Base-by-base conservation (phyloP, 2,797 vertebrate genomes). In the Sitta carolinensis region DNA sequence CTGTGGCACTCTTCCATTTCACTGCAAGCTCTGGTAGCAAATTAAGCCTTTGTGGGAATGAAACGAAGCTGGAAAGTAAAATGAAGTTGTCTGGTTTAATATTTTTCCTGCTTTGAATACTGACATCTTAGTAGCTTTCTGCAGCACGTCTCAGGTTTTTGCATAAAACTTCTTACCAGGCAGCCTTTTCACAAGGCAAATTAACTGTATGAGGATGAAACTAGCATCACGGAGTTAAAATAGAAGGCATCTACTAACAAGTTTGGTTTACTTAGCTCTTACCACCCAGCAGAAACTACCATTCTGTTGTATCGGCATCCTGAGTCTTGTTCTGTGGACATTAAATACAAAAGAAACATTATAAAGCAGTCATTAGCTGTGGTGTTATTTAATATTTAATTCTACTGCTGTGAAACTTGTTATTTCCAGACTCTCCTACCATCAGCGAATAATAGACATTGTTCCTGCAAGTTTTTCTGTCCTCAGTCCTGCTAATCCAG, bases 371-470 rank as follows among this genome's bases (percentile, higher is more conserved):
- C 16, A 20, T 68, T 64, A 27, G 13, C 11, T 22, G 7, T 74
- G 20, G 9, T 76, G 12, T 54, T 75, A 47, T 3, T 91, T 19
- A 29, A 5, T 21, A 89, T 78, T 76, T 93, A 63, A 89, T 59
- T 90, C 51, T 95, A 27, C 69, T 82, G 18, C 48, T 82, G 20
- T 84, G 63, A 45, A 94, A 92, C 42, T 84, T 90, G 17, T 59
- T 63, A 88, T 67, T 96, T 95, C 5, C 96, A 99, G 99, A 94
- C 98, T 99, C 85, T 99, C 99, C 6, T 99, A 99, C 94, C 98
- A 99, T 96, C 99, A 99, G 95, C 97, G 98, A 78, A 99, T 99
- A 85, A 98, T 99, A 97, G 99, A 99, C 97, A 98, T 99, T 74
- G 99, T 99, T 95, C 99, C 99, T 70, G 95, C 99, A 55, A 98